Evolutionary conservation across 2,113 vertebrate species (phyloP).

Genomic region (Semnornis frantzii): DNA sequence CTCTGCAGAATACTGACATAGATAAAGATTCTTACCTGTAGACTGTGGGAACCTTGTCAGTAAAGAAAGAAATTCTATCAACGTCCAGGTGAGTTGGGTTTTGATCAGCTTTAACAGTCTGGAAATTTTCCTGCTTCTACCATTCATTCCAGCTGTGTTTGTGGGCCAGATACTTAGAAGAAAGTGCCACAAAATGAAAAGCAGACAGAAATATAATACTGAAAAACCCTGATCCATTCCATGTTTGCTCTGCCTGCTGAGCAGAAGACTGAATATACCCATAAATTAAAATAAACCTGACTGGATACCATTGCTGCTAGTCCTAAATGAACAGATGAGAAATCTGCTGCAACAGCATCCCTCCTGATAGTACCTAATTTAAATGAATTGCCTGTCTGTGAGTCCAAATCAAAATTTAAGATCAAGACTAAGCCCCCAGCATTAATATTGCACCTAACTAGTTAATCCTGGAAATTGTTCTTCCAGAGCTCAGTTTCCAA

Average conservation of each 20-base stretch:
- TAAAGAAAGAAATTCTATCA: background rate
- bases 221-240: background rate
- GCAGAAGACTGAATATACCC: background rate
- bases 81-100: background rate
- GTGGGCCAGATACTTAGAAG: background rate
- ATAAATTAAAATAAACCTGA: slow-evolving; percentile 51
- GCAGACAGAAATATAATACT: background rate
- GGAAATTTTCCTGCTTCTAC: background rate
- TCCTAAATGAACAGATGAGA: slow-evolving; percentile 56
- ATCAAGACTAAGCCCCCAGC: background rate
- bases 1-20: background rate
- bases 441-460: slow-evolving; percentile 7
- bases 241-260: background rate
- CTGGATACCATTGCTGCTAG: background rate
- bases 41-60: background rate
- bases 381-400: slow-evolving; percentile 64
- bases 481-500: background rate
- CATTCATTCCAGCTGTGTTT: background rate
- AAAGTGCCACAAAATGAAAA: background rate
- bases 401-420: slow-evolving; percentile 48
- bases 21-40: background rate
- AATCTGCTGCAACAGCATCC: slow-evolving; percentile 23
- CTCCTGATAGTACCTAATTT: slow-evolving; percentile 45
- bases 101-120: background rate
- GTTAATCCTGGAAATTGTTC: slow-evolving; percentile 24